Percentiles rank a stretch among this genome's conserved stretches.
Evolutionary conservation across 2,888 invertebrate species (phyloP).

Genomic region (Drosophila glabriapex): DNA sequence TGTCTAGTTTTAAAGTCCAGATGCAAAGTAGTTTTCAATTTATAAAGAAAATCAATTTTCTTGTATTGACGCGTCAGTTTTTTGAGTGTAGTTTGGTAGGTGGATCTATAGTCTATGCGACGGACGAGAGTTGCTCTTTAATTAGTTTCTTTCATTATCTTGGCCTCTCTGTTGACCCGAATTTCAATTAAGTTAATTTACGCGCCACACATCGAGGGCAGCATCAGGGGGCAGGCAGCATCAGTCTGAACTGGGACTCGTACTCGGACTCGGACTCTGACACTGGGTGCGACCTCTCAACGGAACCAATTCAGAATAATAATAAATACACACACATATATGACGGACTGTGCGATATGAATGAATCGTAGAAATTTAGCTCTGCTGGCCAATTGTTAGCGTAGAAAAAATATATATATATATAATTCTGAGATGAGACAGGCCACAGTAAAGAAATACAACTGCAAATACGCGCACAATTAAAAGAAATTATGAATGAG

Average conservation of each 20-base stretch:
- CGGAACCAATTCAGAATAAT: conserved; percentile 65
- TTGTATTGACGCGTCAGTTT: not conserved
- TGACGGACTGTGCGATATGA: conserved; percentile 57
- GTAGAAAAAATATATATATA: conserved; percentile 3
- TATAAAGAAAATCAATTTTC: not conserved
- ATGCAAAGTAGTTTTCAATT: not conserved
- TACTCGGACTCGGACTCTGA: conserved; percentile 35
- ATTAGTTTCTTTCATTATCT: conserved; percentile 85
- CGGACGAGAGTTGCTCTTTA: conserved; percentile 78
- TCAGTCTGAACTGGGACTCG: conserved; percentile 9
- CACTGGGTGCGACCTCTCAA: conserved; percentile 29
- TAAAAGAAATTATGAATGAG: conserved; percentile 77
- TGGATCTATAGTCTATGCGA: conserved; percentile 17
- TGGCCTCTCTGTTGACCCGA: conserved; percentile 86
- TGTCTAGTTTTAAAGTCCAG: not conserved
- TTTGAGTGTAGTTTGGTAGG: conserved; percentile 6
- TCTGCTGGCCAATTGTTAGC: conserved; percentile 55
- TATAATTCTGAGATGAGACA: not conserved
- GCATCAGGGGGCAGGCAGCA: conserved; percentile 29
- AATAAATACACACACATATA: conserved; percentile 29
- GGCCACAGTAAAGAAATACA: not conserved
- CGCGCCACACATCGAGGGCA: conserved; percentile 60
- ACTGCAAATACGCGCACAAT: conserved; percentile 53
- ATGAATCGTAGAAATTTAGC: conserved; percentile 36
- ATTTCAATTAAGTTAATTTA: conserved; percentile 86